Base-by-base conservation (phyloP, 2,797 vertebrate species). In the Alca torda region DNA sequence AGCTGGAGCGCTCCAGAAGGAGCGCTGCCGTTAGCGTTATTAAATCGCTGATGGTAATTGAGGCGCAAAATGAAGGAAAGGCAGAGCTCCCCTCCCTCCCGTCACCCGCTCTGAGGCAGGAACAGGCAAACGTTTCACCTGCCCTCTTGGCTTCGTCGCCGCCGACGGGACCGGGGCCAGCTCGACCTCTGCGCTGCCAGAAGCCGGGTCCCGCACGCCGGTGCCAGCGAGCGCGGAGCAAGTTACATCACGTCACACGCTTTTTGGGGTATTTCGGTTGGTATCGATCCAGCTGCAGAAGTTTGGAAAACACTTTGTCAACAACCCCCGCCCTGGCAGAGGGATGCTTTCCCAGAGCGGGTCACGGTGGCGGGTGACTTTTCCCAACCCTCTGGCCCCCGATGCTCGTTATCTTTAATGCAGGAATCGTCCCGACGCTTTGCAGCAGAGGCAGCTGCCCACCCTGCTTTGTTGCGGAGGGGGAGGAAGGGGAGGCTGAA, bases 241-340 rank as follows among this genome's bases (percentile, higher is more conserved):
- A 13, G 19, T 51, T 16, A 60, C 87, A 31, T 68, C 91, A 57
- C 33, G 0, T n/a, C 87, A 17, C 76, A 51, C 13, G 11, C 8
- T 51, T 19, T n/a, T 19, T 31, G 69, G 95, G 88, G 28, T 31
- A 67, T 79, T 77, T 74, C 13, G 0, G 56, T 63, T 41, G 72
- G 10, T 80, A 91, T 75, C 1, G 84, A 94, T 75, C 70, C 86
- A 76, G 89, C 93, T 87, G 77, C 93, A 95, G 74, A 93, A 97
- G 96, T 95, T 95, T 73, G 91, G 90, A 37, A 94, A 89, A 65
- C 87, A 89, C 88, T 96, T 88, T 56, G 90, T 78, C 93, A 91
- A 93, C 77, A 78, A 16, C 31, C 33, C 30, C 61, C 3, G 3
- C 59, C 81, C 70, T 0, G 4, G 68, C 48, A 64, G 46, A 48